phyloP scores from a whole-genome alignment of 2,113 vertebrate species.

The Hippocampus guttulatus region DNA sequence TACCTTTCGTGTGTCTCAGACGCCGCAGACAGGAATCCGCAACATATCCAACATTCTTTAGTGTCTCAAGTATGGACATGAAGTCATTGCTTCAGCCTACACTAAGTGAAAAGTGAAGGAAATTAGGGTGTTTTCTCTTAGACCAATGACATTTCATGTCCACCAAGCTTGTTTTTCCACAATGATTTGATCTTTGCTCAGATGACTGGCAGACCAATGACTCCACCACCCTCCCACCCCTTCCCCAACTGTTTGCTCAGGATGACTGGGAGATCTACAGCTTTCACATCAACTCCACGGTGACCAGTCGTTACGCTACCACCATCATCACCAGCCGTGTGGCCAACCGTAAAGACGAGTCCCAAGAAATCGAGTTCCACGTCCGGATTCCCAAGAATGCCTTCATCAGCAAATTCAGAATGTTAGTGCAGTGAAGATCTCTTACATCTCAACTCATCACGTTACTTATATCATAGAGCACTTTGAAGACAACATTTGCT shows the following conservation, averaged over 20 bases:
- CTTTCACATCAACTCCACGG: slow-evolving; percentile 83
- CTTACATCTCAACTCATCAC: too few species aligned
- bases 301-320: slow-evolving; percentile 85
- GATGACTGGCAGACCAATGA: slow-evolving; percentile 6
- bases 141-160: slow-evolving; percentile 16
- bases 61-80: neutral
- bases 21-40: neutral
- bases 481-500: too few species aligned
- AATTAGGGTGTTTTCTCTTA: neutral
- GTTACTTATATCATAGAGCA: too few species aligned
- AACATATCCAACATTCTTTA: neutral
- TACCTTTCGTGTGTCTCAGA: neutral
- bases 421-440: slow-evolving; percentile 71
- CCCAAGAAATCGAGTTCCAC: slow-evolving; percentile 83
- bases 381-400: slow-evolving; percentile 90
- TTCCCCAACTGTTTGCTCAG: slow-evolving; percentile 41
- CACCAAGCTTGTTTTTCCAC: slow-evolving; percentile 1
- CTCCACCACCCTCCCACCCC: neutral
- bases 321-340: slow-evolving; percentile 86
- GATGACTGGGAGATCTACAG: slow-evolving; percentile 78
- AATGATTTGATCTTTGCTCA: slow-evolving; percentile 30
- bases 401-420: slow-evolving; percentile 90
- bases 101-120: neutral
- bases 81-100: neutral
- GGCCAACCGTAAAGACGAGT: slow-evolving; percentile 72